phyloP scores from a whole-genome alignment of 2,888 invertebrate species.

The Mesorhabditis spiculigera region DNA sequence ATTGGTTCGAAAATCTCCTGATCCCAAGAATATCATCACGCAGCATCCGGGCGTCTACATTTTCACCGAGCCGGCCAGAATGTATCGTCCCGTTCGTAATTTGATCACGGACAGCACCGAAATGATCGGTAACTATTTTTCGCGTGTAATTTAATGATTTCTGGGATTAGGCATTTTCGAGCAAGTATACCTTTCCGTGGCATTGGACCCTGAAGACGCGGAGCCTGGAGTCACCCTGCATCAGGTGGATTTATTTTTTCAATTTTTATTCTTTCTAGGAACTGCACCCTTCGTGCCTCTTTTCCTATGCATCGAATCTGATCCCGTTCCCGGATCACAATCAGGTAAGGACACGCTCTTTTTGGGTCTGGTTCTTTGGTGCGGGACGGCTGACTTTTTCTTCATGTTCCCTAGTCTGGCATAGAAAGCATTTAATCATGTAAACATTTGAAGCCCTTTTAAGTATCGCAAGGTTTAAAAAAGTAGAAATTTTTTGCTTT shows the following conservation, averaged over 20 bases:
- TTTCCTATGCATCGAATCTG: conserved; percentile 86
- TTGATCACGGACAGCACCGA: conserved; percentile 72
- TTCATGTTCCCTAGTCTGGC: too few species aligned
- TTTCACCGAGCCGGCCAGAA: conserved; percentile 80
- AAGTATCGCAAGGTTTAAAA: too few species aligned
- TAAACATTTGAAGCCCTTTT: too few species aligned
- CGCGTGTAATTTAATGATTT: background rate
- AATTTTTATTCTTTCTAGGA: conserved; percentile 72
- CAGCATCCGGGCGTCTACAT: conserved; percentile 90
- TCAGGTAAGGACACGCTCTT: conserved; percentile 66
- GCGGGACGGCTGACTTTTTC: too few species aligned
- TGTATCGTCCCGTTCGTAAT: conserved; percentile 91
- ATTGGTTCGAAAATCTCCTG: conserved; percentile 70
- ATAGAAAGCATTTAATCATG: too few species aligned
- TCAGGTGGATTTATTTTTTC: conserved; percentile 64
- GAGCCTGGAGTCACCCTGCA: conserved; percentile 72
- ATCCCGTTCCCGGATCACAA: conserved; percentile 98
- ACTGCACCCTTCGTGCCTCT: conserved; percentile 77
- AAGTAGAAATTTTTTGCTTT: too few species aligned
- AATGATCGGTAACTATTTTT: conserved; percentile 70
- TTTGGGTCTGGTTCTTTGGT: background rate
- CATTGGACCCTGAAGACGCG: conserved; percentile 75
- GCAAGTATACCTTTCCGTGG: conserved; percentile 71
- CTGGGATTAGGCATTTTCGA: conserved; percentile 49
- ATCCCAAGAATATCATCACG: conserved; percentile 62